These are phyloP conservation scores for Sabatieria punctata DNA, from an alignment of 2,888 invertebrate species.

Conservation along the genomic window DNA sequence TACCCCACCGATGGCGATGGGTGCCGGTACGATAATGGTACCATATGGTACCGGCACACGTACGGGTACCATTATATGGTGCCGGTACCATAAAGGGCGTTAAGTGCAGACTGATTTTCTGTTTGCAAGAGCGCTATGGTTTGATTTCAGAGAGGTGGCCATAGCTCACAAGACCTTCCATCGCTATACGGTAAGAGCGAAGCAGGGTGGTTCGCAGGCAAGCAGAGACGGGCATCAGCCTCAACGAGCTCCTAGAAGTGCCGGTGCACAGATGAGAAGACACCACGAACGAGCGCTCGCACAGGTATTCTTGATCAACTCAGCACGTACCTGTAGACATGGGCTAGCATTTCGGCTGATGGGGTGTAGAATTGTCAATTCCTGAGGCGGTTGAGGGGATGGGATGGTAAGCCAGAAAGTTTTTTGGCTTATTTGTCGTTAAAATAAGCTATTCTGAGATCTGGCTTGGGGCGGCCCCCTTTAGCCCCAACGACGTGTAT, in stretches of 20 bases:
- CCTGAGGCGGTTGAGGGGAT: too few relatives aligned
- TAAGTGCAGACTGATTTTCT: neutral
- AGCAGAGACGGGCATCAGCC: constrained; percentile 41
- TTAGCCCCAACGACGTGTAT: too few relatives aligned
- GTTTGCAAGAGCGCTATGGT: neutral
- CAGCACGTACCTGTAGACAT: neutral
- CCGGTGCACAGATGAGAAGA: constrained; percentile 58
- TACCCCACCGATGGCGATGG: too few relatives aligned
- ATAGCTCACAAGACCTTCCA: constrained; percentile 62
- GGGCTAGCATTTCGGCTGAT: too few relatives aligned
- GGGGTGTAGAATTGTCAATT: too few relatives aligned
- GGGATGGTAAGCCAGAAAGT: too few relatives aligned
- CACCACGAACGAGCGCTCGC: constrained; percentile 58
- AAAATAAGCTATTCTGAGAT: too few relatives aligned
- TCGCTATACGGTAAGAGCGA: constrained; percentile 62
- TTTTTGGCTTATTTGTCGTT: too few relatives aligned
- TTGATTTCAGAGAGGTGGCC: constrained; percentile 36
- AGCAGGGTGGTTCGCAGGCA: constrained; percentile 60
- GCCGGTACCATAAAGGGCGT: neutral
- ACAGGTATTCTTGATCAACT: constrained; percentile 37
- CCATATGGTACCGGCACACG: too few relatives aligned
- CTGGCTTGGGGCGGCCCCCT: too few relatives aligned
- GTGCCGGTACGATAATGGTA: too few relatives aligned
- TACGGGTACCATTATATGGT: too few relatives aligned
- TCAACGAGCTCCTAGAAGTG: constrained; percentile 48